phyloP scores from a whole-genome alignment of 2,113 vertebrate species.

The Hypomesus transpacificus region DNA sequence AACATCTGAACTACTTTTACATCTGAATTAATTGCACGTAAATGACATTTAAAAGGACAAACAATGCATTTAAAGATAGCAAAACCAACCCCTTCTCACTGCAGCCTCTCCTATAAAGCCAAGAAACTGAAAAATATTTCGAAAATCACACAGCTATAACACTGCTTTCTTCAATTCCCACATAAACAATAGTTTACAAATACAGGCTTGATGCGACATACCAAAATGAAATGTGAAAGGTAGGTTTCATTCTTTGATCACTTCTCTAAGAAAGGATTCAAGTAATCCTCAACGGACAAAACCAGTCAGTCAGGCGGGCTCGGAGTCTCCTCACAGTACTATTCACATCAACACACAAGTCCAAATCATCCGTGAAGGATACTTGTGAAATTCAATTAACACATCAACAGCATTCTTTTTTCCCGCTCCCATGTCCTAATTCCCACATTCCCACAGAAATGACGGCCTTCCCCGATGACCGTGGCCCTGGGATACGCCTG shows the following conservation, averaged over 20 bases:
- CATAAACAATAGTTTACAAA: no score
- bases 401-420: slow-evolving; percentile 59
- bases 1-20: no score
- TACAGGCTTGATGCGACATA: no score
- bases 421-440: slow-evolving; percentile 55
- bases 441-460: slow-evolving; percentile 66
- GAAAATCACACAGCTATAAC: background rate
- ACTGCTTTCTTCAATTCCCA: no score
- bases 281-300: background rate
- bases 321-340: slow-evolving; percentile 20
- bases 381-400: slow-evolving; percentile 69
- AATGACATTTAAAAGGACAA: slow-evolving; percentile 66
- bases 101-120: slow-evolving; percentile 32
- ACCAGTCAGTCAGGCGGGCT: slow-evolving; percentile 5
- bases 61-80: slow-evolving; percentile 19
- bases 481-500: slow-evolving; percentile 62
- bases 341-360: slow-evolving; percentile 40
- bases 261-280: no score
- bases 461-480: slow-evolving; percentile 63
- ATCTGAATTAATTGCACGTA: slow-evolving; percentile 72
- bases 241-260: no score
- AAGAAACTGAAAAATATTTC: slow-evolving; percentile 14
- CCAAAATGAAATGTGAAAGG: no score
- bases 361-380: slow-evolving; percentile 40
- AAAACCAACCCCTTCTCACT: slow-evolving; percentile 37